Evolutionary conservation across 2,888 invertebrate genomes (phyloP).

Genomic region (Meiosimyza decipiens): DNA sequence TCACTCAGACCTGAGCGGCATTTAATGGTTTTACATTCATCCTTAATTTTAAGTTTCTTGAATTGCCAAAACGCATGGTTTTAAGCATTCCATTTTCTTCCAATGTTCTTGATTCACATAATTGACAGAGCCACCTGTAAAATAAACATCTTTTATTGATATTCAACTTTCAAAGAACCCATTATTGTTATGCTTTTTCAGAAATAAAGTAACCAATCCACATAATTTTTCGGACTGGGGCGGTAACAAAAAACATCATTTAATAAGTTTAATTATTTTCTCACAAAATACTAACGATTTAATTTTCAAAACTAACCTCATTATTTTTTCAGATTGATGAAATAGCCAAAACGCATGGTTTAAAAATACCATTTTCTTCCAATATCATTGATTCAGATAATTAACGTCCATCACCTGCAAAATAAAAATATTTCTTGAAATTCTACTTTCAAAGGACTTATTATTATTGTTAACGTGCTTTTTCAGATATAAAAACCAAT

Average conservation of each 20-base stretch:
- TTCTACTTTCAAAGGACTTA: too few species aligned
- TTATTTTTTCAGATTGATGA: background rate
- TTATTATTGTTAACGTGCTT: background rate
- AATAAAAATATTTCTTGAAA: background rate
- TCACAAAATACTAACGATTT: background rate
- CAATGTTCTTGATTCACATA: too few species aligned
- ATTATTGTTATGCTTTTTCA: background rate
- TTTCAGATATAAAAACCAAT: conserved; percentile 26
- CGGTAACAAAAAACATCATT: conserved; percentile 45
- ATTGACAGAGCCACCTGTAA: background rate
- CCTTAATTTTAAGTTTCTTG: background rate
- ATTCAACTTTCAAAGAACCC: background rate
- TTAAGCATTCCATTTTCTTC: too few species aligned
- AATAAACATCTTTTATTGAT: background rate
- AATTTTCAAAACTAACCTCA: conserved; percentile 22
- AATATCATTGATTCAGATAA: too few species aligned
- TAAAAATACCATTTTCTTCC: too few species aligned
- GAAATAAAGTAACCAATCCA: conserved; percentile 44
- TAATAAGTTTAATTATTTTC: background rate
- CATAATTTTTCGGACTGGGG: conserved; percentile 47
- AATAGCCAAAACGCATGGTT: background rate
- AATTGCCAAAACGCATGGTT: background rate
- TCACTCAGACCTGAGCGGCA: conserved; percentile 34
- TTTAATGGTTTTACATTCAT: background rate
- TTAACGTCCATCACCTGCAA: background rate